phyloP scores from a whole-genome alignment of 2,888 invertebrate species.

The Drosophila antonietae region DNA sequence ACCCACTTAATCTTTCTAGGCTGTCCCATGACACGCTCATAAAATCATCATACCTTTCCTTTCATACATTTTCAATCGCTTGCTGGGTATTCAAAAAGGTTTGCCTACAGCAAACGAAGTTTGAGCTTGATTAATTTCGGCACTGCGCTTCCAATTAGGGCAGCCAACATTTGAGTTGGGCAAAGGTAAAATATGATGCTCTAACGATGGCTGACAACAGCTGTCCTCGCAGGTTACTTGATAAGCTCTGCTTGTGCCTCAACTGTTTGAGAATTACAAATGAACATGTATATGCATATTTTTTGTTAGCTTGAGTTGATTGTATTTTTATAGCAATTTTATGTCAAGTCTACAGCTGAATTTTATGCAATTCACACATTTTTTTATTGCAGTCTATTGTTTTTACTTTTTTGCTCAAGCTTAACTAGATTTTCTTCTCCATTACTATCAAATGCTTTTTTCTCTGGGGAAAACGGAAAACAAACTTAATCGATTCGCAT shows the following conservation, averaged over 20 bases:
- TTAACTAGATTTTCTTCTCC: background rate
- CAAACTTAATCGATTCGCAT: constrained; percentile 28
- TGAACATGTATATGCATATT: background rate
- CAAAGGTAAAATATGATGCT: constrained; percentile 6
- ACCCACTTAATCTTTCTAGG: background rate
- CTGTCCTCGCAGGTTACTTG: background rate
- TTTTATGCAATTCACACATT: constrained; percentile 7
- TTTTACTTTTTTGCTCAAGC: background rate
- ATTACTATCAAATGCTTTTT: background rate
- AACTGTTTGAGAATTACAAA: constrained; percentile 9
- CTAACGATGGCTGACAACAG: background rate
- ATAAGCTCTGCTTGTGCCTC: background rate
- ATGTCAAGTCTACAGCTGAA: background rate
- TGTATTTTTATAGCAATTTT: constrained; percentile 1
- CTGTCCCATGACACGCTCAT: background rate
- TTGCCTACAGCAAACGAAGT: background rate
- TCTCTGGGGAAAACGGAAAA: constrained; percentile 10
- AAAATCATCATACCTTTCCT: background rate
- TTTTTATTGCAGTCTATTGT: constrained; percentile 4
- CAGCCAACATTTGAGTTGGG: constrained; percentile 4
- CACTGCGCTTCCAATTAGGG: constrained; percentile 9
- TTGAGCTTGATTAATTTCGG: constrained; percentile 12
- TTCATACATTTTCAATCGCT: background rate
- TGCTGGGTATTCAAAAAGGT: constrained; percentile 9
- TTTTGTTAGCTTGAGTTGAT: background rate